Conservation (phyloP, 1,140 invertebrate genomes). For the Laodelphax striatellus region DNA sequence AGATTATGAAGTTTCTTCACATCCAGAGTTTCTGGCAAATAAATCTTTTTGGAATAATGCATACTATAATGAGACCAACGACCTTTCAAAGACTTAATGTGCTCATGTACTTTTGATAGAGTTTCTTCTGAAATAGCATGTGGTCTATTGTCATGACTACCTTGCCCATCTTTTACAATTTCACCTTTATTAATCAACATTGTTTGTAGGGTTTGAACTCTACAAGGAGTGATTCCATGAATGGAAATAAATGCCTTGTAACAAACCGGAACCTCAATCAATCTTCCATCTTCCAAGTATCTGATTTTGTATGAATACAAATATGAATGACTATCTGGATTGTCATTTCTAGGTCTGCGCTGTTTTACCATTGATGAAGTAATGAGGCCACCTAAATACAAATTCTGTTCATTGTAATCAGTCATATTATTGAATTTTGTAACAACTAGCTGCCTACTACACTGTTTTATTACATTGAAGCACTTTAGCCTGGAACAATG, state of each 20-base stretch:
- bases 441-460: too few species aligned
- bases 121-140: slow-evolving; percentile 4
- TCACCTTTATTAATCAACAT: background rate
- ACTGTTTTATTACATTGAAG: too few species aligned
- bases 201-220: slow-evolving; percentile 7
- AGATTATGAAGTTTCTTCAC: slow-evolving; percentile 1
- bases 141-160: slow-evolving; percentile 11
- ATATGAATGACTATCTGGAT: background rate
- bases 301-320: slow-evolving; percentile 3
- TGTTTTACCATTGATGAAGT: background rate
- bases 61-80: slow-evolving; percentile 6
- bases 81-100: slow-evolving; percentile 7
- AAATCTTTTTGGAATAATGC: slow-evolving; percentile 1
- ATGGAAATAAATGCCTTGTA: background rate
- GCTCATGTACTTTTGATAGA: background rate
- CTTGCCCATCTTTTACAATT: slow-evolving; percentile 3
- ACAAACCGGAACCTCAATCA: background rate
- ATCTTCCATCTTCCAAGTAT: background rate
- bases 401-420: too few species aligned
- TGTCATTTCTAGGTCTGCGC: background rate
- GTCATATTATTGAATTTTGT: too few species aligned
- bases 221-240: slow-evolving; percentile 5
- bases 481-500: too few species aligned
- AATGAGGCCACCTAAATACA: too few species aligned
- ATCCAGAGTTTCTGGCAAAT: background rate